Percentiles rank a stretch among this genome's conserved stretches.
Conservation (phyloP, 1,140 invertebrate species). For the Sycophila sp. region DNA sequence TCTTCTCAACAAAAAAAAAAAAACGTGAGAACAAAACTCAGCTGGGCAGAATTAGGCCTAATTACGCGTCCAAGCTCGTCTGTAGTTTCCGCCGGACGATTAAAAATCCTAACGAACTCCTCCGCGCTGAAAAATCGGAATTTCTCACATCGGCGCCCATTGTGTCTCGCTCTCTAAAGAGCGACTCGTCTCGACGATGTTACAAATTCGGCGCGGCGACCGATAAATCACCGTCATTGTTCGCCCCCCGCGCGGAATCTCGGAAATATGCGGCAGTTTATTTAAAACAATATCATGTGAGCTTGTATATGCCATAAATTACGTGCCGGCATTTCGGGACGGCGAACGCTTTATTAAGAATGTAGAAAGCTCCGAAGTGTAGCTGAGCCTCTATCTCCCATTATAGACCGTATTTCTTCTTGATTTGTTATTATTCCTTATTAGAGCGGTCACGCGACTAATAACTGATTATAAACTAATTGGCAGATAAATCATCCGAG, state of each 20-base stretch:
- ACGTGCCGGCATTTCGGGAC: neutral
- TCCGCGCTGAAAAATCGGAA: neutral
- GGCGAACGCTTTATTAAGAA: neutral
- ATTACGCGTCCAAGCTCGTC: too few species aligned
- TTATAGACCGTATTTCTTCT: conserved; percentile 17
- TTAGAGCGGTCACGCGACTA: neutral
- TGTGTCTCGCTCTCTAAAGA: conserved; percentile 52
- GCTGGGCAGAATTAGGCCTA: too few species aligned
- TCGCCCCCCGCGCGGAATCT: conserved; percentile 26
- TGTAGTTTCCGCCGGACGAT: conserved; percentile 4
- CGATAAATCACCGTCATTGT: conserved; percentile 55
- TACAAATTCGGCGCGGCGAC: conserved; percentile 53
- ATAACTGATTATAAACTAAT: conserved; percentile 29
- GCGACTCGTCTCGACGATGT: conserved; percentile 45
- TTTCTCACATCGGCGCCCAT: conserved; percentile 44
- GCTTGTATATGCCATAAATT: conserved; percentile 34
- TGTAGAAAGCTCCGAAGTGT: neutral
- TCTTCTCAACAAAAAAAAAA: too few species aligned
- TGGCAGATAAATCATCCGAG: conserved; percentile 21
- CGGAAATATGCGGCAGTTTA: conserved; percentile 34
- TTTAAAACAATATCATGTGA: conserved; percentile 28
- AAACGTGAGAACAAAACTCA: too few species aligned
- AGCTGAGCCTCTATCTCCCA: neutral
- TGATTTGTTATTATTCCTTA: conserved; percentile 35
- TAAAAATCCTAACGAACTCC: neutral